Evolutionary conservation across 1,140 invertebrate species (phyloP), one percentile per base, ranked within the genome.

Genomic region (Homalodisca vitripennis): DNA sequence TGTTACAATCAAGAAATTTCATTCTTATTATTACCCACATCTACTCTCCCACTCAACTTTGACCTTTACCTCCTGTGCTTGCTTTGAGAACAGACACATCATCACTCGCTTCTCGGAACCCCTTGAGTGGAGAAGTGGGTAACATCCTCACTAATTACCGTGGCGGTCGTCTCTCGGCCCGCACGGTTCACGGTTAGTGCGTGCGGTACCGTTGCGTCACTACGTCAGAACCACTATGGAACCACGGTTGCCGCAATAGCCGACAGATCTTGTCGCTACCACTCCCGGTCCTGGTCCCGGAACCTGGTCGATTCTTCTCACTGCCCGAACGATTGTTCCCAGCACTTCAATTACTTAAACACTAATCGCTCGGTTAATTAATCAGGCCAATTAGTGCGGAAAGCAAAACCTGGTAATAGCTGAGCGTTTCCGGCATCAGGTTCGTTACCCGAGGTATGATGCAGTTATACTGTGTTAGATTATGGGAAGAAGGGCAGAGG

Each of bases 131-230:
- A 53, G 48, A 53, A 22, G 48, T 53, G 22, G 22, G 48, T 20
- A 53, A 53, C 48, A 53, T 53, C 48, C 48, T 53, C 48, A 13
- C 48, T 53, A 53, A 53, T 53, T 53, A 22, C 48, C 12, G 6
- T 17, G 17, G 17, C 6, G 17, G 34, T 6, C 34, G 17, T 17
- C 34, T 10, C 34, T 24, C 48, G 20, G 34, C 48, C 3, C 20
- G 48, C 12, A 14, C 6, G 48, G 48, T 53, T 53, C 48, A 53
- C 48, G 48, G 48, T 53, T 20, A 12, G 13, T 53, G 48, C 13
- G 13, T 24, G 48, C 48, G 22, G 48, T 53, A 13, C 22, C 48
- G 48, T 53, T n/a, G 13, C 22, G 48, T 41, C 17, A 20, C 20
- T 53, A 20, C 48, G 48, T 53, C 48, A 53, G 48, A 17, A 17